phyloP scores from a whole-genome alignment of 2,113 vertebrate genomes.

The Chlorodrepanis virens region DNA sequence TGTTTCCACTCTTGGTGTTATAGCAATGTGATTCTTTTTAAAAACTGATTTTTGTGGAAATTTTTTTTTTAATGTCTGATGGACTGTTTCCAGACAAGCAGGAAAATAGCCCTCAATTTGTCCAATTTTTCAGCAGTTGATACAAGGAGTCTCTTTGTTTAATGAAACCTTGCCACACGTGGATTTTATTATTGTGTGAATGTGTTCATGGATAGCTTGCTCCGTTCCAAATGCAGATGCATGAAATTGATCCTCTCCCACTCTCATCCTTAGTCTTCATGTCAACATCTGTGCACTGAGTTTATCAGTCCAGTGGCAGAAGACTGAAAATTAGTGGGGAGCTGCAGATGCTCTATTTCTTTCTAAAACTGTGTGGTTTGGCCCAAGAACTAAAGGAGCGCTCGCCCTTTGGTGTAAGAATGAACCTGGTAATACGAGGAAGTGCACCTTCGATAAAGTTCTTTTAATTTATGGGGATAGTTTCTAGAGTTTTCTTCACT shows the following conservation, averaged over 20 bases:
- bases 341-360: background rate
- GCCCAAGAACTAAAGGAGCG: background rate
- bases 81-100: background rate
- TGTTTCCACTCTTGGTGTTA: background rate
- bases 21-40: background rate
- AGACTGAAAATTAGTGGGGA: background rate
- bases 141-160: background rate
- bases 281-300: background rate
- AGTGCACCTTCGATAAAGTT: background rate
- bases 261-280: background rate
- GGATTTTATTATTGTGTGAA: background rate
- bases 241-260: background rate
- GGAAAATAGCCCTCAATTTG: background rate
- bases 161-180: background rate
- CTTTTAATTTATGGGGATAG: background rate
- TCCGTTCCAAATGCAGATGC: background rate
- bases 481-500: background rate
- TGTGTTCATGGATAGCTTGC: background rate
- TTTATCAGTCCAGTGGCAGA: background rate
- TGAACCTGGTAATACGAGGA: background rate
- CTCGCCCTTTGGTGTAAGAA: accelerated
- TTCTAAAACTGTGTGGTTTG: background rate
- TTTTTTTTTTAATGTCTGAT: background rate
- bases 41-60: background rate
- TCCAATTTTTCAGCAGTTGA: background rate